phyloP scores from a whole-genome alignment of 2,888 invertebrate species.

The Trypoxylon attenuatum region DNA sequence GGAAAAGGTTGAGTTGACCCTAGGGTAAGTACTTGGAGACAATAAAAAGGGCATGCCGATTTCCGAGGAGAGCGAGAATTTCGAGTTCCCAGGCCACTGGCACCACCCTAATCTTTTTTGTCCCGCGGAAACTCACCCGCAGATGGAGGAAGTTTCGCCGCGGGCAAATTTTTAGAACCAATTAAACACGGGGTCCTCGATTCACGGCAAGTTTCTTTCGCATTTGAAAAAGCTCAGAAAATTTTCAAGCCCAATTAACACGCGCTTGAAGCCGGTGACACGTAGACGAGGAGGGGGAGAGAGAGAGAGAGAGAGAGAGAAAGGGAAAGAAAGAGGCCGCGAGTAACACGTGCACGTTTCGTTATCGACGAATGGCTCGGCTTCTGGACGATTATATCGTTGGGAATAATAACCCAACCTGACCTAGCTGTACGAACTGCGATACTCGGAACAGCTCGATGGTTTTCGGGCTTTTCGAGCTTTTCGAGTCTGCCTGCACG shows the following conservation, averaged over 20 bases:
- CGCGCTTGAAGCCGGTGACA: neutral
- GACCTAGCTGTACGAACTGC: conserved; percentile 10
- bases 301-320: no score
- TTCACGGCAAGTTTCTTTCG: neutral
- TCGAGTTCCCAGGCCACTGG: no score
- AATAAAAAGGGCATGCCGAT: no score
- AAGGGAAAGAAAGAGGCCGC: no score
- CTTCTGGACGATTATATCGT: conserved; percentile 26
- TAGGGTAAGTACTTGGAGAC: no score
- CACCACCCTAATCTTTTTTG: neutral
- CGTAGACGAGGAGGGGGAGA: no score
- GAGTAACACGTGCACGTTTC: neutral
- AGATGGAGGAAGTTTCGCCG: no score
- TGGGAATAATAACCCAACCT: conserved; percentile 23
- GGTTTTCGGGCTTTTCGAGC: conserved; percentile 2
- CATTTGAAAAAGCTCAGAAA: conserved; percentile 2
- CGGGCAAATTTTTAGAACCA: neutral
- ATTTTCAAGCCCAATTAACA: conserved; percentile 14
- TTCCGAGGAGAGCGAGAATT: no score
- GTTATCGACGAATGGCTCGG: conserved; percentile 25
- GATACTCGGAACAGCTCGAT: conserved; percentile 5
- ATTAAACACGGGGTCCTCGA: neutral
- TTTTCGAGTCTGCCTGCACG: conserved; percentile 3
- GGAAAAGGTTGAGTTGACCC: no score
- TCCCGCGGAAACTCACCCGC: no score